Evolutionary conservation across 2,888 invertebrate species (phyloP), one percentile per base, ranked within the genome.

Genomic region (Caenorhabditis virilis): DNA sequence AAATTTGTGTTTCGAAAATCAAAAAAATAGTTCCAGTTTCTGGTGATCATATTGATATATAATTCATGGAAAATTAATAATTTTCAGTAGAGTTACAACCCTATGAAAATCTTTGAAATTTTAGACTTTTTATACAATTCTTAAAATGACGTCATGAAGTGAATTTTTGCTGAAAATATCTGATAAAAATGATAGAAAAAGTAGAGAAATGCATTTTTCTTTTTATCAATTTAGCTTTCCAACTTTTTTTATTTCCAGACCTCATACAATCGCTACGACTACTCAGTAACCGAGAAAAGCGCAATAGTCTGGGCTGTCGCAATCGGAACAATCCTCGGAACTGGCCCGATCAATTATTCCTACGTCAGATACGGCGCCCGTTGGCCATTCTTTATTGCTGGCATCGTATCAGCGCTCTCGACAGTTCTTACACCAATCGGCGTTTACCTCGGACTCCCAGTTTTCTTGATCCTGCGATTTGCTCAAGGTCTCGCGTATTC

Each of bases 291-390:
- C 1, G 74, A 77, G 38, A 77, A 77, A 50, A 66, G 66, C 23
- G 52, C 55, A 22, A 73, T 77, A 13, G 43, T 75, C 16, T 78
- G 77, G 76, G 70, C 76, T 7, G 76, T 77, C 2, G 78, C 75
- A 9, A 51, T 70, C 11, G 78, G 77, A 4, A 74, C 75, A 11
- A 69, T 78, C 36, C 15, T 74, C 5, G 76, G 74, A 22, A 76
- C 76, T 6, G 74, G 77, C 45, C 78, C 78, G 6, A 72, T 77
- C 42, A 77, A 74, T 38, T 59, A 59, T 45, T 54, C 70, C 1
- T 78, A 76, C 49, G 68, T 75, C 0, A 63, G 52, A 42, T 76
- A 57, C 49, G 77, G 78, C 33, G 76, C 77, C 61, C 61, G 66
- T 51, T 33, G 53, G 7, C 75, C 73, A 18, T 75, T 75, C 45